Conservation (phyloP, 2,797 vertebrate species). For the Falco cherrug region DNA sequence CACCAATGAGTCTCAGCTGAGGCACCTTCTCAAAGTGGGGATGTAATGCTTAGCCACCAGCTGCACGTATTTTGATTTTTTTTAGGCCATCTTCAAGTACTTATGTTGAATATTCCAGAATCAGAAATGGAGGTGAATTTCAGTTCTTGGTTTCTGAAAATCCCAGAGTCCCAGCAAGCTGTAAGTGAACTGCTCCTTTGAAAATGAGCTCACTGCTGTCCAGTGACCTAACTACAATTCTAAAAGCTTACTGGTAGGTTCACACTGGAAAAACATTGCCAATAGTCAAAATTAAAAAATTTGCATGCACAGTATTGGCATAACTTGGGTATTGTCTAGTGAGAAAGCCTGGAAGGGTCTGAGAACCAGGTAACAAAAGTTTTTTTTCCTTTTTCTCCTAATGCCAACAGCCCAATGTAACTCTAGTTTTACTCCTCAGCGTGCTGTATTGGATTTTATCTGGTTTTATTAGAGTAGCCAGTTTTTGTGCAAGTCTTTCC, state of each 20-base stretch:
- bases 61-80: neutral
- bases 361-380: conserved; percentile 4
- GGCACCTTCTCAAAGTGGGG: neutral
- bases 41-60: neutral
- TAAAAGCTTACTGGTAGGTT: neutral
- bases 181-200: neutral
- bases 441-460: conserved; percentile 4
- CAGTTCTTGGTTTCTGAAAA: conserved; percentile 9
- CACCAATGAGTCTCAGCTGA: neutral
- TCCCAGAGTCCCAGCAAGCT: neutral
- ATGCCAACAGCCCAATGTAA: neutral
- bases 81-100: neutral
- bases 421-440: neutral
- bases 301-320: neutral
- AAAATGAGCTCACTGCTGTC: neutral
- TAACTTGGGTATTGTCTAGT: neutral
- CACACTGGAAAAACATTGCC: neutral
- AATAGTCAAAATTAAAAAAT: neutral
- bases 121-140: neutral
- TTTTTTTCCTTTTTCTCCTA: neutral
- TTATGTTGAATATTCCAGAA: neutral
- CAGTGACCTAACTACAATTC: neutral
- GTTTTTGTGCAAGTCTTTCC: conserved; percentile 9
- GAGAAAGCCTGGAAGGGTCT: neutral
- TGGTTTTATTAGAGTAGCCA: neutral